Percentiles rank a stretch among this genome's conserved stretches.
Conservation (phyloP, 2,113 vertebrate genomes). For the Phalacrocorax pelagicus region DNA sequence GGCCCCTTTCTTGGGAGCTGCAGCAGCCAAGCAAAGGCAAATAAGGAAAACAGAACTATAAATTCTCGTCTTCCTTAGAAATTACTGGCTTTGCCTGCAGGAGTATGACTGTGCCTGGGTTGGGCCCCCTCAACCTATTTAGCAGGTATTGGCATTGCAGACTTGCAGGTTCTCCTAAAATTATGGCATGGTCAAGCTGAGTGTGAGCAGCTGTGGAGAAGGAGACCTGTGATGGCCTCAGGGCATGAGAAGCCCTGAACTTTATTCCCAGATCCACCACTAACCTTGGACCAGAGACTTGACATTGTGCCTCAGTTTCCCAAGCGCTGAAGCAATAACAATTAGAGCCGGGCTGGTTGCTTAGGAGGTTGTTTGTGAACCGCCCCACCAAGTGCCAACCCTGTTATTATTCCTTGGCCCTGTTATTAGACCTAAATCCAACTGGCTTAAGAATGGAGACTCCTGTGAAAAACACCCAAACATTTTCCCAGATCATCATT, state of each 20-base stretch:
- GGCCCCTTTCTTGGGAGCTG: slow-evolving; percentile 16
- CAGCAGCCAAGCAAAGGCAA: not conserved
- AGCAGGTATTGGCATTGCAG: not conserved
- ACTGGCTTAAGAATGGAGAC: slow-evolving; percentile 33
- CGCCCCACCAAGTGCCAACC: not conserved
- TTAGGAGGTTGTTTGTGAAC: slow-evolving; percentile 40
- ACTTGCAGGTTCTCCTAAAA: not conserved
- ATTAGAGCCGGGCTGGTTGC: not conserved
- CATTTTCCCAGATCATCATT: slow-evolving; percentile 43
- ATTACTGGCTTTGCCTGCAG: not conserved
- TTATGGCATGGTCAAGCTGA: not conserved
- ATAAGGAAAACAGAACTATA: slow-evolving; percentile 35
- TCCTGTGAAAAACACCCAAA: slow-evolving; percentile 32
- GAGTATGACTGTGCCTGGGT: accelerated
- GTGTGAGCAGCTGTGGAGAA: not conserved
- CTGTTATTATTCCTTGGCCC: slow-evolving; percentile 35
- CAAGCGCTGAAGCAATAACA: slow-evolving; percentile 38
- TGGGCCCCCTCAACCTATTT: not conserved
- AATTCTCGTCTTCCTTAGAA: not conserved
- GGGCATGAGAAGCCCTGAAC: not conserved
- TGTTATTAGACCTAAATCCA: slow-evolving; percentile 46
- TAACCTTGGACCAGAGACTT: not conserved
- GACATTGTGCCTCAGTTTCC: slow-evolving; percentile 58
- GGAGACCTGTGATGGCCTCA: not conserved
- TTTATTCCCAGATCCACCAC: not conserved